Evolutionary conservation across 2,888 invertebrate genomes (phyloP), one percentile per base, ranked within the genome.

Genomic region (Cosmia trapezina): DNA sequence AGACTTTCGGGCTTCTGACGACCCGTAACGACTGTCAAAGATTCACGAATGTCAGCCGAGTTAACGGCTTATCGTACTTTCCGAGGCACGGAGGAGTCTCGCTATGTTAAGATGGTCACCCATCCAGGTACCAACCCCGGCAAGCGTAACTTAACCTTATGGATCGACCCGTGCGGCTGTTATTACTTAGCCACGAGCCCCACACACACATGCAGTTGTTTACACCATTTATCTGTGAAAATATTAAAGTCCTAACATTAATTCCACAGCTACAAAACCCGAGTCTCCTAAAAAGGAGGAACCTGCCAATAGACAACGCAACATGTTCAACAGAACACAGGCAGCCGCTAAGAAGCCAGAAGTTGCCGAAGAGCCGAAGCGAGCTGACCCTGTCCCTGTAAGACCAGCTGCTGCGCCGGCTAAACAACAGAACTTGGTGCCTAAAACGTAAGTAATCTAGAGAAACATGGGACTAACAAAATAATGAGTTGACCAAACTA

Each of bases 381-480:
- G 49, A 5, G 33, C 0, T 0, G 57, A 53, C 0, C 9, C 33
- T 6, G 37, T n/a, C 0, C 9, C 33, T 6, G 37, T 28, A 0
- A 17, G 0, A n/a, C 9, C 56, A 11, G 12, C 17, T 12, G n/a
- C 45, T 1, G 19, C 28, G 0, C n/a, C 43, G 0, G 45, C 45
- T 3, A 71, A 17, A 28, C 17, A 66, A 33, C 53, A 9, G 11
- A 59, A 22, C 12, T 43, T 80, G 19, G 57, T 64, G 19, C 80
- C 80, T 33, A 49, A 63, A 49, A 33, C 63, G 63, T 63, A 33
- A 49, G 63, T n/a, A 9, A n/a, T 49, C 4, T n/a, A 9, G 53
- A 22, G 22, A 53, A 53, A 53, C 53, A 12, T 53, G 22, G 9
- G 12, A 5, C 5, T 51, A 22, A 11, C 11, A 51, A 22, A 51